Evolutionary conservation across 2,888 invertebrate genomes (phyloP), one percentile per base, ranked within the genome.

Genomic region (Tyria jacobaeae): DNA sequence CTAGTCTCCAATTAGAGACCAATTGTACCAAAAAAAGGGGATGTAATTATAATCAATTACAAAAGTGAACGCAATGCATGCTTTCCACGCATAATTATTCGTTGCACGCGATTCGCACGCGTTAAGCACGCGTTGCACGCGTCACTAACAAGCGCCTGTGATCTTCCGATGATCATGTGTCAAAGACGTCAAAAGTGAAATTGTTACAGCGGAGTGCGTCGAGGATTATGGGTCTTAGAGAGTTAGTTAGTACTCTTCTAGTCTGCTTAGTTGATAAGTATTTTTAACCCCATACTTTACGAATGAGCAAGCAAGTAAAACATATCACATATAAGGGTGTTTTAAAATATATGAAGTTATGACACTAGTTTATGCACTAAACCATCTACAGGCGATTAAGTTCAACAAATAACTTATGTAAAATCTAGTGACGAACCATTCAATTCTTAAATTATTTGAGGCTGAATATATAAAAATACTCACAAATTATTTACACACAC

Each of bases 31-130:
- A 76, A 73, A 76, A 54, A 74, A 67, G 78, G 74, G 80, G 77
- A 80, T 74, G 66, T 70, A 86, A 89, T 91, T 87, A 86, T 86
- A 85, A 87, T 85, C 89, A 91, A 90, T 91, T 91, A 90, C 89
- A 75, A 79, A 79, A 80, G 61, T 57, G 62, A 60, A 59, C 73
- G 70, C 71, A 51, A 73, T 80, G 74, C 89, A 83, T 88, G 61
- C 78, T 80, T 75, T 78, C 76, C 62, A 63, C 63, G 57, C 57
- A 71, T 75, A 81, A 75, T 62, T 88, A 83, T 88, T 89, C 72
- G 64, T 56, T 66, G 66, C 92, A 90, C 62, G 58, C 58, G 54
- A 80, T 71, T 49, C 88, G 66, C 92, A 90, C 62, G 62, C 48
- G 57, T 47, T 49, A 25, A 14, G 62, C 62, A 56, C 63, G 59